Percentiles rank a stretch among this genome's conserved stretches.
Conservation (phyloP, 2,797 vertebrate genomes). For the Sciurus carolinensis region DNA sequence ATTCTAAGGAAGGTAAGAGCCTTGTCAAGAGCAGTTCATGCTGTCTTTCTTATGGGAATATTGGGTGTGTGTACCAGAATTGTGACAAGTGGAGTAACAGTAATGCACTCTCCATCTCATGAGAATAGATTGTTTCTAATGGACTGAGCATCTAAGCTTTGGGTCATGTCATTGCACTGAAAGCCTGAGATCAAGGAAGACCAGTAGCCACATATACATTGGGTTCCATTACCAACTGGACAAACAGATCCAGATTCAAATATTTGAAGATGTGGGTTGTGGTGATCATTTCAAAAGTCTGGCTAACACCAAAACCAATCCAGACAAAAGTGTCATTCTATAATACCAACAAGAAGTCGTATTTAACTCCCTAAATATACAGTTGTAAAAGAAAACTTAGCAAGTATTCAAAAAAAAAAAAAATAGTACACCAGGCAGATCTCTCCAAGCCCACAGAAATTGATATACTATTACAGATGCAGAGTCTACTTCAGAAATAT, state of each 20-base stretch:
- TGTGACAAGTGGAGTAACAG: neutral
- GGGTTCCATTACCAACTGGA: neutral
- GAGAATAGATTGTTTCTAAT: neutral
- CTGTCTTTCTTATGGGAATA: neutral
- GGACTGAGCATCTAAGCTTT: neutral
- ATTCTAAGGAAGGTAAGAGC: neutral
- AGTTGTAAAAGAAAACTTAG: neutral
- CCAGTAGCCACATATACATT: neutral
- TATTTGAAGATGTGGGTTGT: neutral
- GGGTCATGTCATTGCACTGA: neutral
- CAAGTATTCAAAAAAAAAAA: neutral
- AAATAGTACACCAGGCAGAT: neutral
- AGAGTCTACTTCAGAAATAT: neutral
- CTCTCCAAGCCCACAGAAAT: neutral
- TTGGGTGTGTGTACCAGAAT: neutral
- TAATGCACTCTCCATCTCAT: neutral
- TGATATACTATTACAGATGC: neutral
- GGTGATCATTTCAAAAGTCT: neutral
- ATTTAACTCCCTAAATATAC: neutral
- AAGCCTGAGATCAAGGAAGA: neutral
- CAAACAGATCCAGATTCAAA: neutral
- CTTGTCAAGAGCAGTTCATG: neutral
- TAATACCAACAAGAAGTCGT: neutral
- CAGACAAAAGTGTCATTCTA: neutral
- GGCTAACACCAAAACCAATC: neutral